Conservation (phyloP, 2,113 vertebrate genomes). For the Mormoops blainvillei region DNA sequence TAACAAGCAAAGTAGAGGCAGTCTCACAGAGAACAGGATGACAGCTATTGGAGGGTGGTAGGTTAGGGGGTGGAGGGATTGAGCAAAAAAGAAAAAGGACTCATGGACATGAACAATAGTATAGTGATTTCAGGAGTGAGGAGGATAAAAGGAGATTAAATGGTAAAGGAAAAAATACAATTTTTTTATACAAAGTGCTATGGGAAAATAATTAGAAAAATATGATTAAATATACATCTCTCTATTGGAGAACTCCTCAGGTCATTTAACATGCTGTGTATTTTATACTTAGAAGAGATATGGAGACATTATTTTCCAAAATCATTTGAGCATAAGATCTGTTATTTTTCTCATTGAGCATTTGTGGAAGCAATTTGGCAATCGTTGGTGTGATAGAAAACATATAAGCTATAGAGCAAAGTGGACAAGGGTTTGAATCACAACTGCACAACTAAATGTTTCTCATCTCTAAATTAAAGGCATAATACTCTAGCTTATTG, state of each 20-base stretch:
- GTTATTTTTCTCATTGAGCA: neutral
- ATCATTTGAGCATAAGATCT: neutral
- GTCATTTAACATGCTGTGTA: neutral
- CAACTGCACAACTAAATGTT: neutral
- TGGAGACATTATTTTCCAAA: neutral
- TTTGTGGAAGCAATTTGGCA: neutral
- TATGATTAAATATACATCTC: neutral
- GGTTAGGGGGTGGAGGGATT: too few relatives aligned
- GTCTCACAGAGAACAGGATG: too few relatives aligned
- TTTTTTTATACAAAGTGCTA: neutral
- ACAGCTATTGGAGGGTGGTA: too few relatives aligned
- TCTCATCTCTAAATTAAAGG: conserved; percentile 5
- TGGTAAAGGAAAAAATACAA: too few relatives aligned
- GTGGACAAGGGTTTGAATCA: neutral
- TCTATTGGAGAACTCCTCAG: neutral
- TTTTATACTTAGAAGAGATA: neutral
- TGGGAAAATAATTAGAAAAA: neutral
- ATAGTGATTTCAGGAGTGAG: too few relatives aligned
- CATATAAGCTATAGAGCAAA: neutral
- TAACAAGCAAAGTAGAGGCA: too few relatives aligned
- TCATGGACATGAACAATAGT: too few relatives aligned
- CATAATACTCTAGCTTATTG: neutral
- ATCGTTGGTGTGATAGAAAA: neutral
- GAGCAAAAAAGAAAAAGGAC: too few relatives aligned
- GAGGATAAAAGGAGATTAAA: too few relatives aligned